These are phyloP conservation scores for Eunapius fragilis DNA, from an alignment of 37 sponge, comb jelly and placozoan genomes.

Conservation along the genomic window DNA sequence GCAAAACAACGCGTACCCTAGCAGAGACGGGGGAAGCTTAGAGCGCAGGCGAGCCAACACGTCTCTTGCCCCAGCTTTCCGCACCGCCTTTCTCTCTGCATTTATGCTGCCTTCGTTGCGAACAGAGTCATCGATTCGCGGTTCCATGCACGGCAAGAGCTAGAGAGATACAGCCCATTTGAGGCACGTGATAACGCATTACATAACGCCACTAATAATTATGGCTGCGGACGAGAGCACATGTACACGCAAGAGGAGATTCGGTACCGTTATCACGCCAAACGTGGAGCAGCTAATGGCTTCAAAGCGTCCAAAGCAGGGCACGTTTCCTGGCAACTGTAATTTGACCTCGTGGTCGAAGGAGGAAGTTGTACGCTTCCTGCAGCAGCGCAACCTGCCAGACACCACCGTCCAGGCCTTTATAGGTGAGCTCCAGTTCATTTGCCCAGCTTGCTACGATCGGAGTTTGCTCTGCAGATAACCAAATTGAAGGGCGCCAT, in stretches of 20 bases:
- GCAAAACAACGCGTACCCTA: conserved; percentile 64
- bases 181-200: too few species aligned
- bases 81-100: not conserved
- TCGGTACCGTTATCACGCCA: not conserved
- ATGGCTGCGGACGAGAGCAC: too few species aligned
- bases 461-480: conserved; percentile 1
- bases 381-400: not conserved
- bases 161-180: too few species aligned
- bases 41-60: not conserved
- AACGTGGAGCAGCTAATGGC: not conserved
- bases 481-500: conserved; percentile 41
- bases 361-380: not conserved
- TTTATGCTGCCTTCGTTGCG: not conserved
- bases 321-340: not conserved
- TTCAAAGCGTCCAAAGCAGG: not conserved
- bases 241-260: not conserved
- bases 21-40: not conserved
- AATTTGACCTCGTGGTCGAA: not conserved
- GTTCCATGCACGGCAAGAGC: not conserved
- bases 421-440: not conserved
- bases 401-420: not conserved
- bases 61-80: not conserved
- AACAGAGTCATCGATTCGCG: not conserved
- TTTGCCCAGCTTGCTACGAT: not conserved
- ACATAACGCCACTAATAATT: too few species aligned